Evolutionary conservation across 2,113 vertebrate species (phyloP), one percentile per base, ranked within the genome.

Genomic region (Ameiurus melas): DNA sequence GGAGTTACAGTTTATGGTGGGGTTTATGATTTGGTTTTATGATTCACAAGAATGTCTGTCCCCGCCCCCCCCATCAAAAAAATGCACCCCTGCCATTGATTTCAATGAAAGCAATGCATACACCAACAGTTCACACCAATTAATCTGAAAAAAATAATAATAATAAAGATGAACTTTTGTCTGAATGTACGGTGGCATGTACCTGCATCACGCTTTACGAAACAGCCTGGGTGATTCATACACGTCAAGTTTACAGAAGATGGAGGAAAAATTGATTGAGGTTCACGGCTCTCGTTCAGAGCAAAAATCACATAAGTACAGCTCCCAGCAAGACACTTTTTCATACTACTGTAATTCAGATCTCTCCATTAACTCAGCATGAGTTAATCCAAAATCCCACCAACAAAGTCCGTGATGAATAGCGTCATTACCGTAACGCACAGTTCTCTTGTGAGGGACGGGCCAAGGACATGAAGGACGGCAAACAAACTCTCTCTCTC

Each of bases 401-500:
- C 78, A 75, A 85, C 68, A 20, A 58, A 53, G n/a, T 39, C 27
- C 36, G 71, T 88, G 86, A 88, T 75, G 55, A 71, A 91, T 90
- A 77, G 51, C 8, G 30, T 82, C 66, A 84, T 84, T 79, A 89
- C 55, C 25, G 36, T 47, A 83, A 64, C 30, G 20, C 55, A 86
- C 84, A 58, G 62, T 39, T 77, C 85, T 47, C 51, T 39, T 2
- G 1, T 85, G 83, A 68, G 39, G 78, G 71, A 75, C 22, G 71
- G 10, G 57, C 36, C 85, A 86, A 58, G 71, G 79, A 70, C 36
- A 20, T 27, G 60, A 33, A 43, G 58, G 27, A 64, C 5, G 14
- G 27, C n/a, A 36, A 25, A 51, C n/a, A 7, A 13, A 9, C 68
- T 36, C 62, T 47, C 47, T 47, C 47, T 47, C 47, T 0, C 47